Percentiles rank a stretch among this genome's conserved stretches.
These are phyloP conservation scores for Urocynchramus pylzowi DNA, from an alignment of 2,113 vertebrate genomes.

Conservation along the genomic window DNA sequence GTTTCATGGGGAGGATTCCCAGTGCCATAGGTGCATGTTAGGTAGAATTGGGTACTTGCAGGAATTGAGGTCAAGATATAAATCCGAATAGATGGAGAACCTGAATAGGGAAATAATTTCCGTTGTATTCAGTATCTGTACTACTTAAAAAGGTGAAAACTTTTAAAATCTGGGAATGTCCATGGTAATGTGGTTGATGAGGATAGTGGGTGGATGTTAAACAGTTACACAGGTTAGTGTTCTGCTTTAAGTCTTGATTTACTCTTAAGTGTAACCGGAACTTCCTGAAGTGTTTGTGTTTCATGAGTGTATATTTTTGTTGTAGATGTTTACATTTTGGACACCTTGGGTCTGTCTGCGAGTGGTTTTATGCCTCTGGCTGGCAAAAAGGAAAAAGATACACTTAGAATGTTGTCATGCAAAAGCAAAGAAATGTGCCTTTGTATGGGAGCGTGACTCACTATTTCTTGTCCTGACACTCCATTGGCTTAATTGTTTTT, in stretches of 20 bases:
- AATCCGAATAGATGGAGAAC: background rate
- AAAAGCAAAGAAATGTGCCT: slow-evolving; percentile 48
- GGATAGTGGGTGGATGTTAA: background rate
- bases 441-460: slow-evolving; percentile 35
- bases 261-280: slow-evolving; percentile 27
- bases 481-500: slow-evolving; percentile 19
- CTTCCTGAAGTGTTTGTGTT: slow-evolving; percentile 15
- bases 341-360: background rate
- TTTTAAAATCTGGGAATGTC: background rate
- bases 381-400: slow-evolving; percentile 55
- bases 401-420: slow-evolving; percentile 39
- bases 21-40: background rate
- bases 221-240: background rate
- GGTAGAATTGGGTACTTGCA: background rate
- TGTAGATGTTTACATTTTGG: slow-evolving; percentile 36
- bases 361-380: slow-evolving; percentile 58
- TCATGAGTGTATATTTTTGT: slow-evolving; percentile 13
- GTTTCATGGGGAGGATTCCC: background rate
- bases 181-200: background rate
- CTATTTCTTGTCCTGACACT: slow-evolving; percentile 15
- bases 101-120: background rate
- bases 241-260: background rate
- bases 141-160: background rate
- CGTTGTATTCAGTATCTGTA: background rate
- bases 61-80: background rate